Evolutionary conservation across 2,113 vertebrate genomes (phyloP).

Genomic region (Lepus europaeus): DNA sequence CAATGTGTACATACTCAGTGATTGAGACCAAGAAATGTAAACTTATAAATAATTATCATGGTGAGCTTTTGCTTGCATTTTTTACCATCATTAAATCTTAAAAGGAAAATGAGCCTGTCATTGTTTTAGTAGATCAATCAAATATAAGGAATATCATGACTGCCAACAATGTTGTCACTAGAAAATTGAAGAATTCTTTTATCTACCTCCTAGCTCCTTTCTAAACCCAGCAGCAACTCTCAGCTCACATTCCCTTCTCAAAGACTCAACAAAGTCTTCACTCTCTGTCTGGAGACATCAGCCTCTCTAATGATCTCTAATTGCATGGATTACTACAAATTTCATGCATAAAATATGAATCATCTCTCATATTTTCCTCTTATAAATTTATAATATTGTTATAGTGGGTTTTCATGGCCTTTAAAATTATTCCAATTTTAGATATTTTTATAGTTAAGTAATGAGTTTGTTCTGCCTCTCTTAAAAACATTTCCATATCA

Average conservation of each 20-base stretch:
- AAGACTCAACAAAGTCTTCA: background rate
- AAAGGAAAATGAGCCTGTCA: background rate
- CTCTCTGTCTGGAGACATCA: background rate
- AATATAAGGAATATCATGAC: background rate
- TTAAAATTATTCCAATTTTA: background rate
- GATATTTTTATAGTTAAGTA: conserved; percentile 30
- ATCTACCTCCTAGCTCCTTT: background rate
- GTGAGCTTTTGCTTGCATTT: background rate
- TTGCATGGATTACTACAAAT: conserved; percentile 12
- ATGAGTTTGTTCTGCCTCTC: conserved; percentile 24
- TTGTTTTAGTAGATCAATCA: background rate
- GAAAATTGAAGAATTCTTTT: background rate
- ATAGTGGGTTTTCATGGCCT: conserved; percentile 20
- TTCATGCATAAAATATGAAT: conserved; percentile 58
- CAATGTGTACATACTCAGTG: background rate
- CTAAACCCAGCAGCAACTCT: background rate
- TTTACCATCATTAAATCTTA: background rate
- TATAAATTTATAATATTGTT: conserved; percentile 53
- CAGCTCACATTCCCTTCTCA: background rate
- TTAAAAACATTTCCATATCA: background rate
- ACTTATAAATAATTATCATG: background rate
- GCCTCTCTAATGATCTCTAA: conserved; percentile 25
- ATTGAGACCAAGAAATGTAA: background rate
- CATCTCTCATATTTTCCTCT: conserved; percentile 28
- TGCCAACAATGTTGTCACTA: background rate